Conservation (phyloP, 2,797 vertebrate genomes). For the Acanthurus leucopareius region DNA sequence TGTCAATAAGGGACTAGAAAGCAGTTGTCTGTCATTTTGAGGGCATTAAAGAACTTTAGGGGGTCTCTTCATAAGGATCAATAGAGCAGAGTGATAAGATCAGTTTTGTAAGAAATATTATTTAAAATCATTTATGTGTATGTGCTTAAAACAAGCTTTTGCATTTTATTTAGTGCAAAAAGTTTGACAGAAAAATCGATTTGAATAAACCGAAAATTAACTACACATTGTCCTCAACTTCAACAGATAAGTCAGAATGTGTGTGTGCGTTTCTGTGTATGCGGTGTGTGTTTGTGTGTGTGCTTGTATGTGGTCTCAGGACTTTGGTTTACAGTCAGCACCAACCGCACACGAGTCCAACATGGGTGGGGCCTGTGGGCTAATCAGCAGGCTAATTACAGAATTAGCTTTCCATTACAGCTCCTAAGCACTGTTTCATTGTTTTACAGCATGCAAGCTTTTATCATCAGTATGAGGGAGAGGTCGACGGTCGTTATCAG, state of each 20-base stretch:
- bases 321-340: slow-evolving; percentile 81
- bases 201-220: slow-evolving; percentile 34
- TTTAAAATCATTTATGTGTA: background rate
- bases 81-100: background rate
- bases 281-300: background rate
- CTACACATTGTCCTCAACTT: slow-evolving; percentile 21
- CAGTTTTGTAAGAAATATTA: background rate
- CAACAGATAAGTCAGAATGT: slow-evolving; percentile 28
- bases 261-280: background rate
- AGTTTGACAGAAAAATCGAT: background rate
- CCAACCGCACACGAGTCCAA: slow-evolving; percentile 77
- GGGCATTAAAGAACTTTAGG: background rate
- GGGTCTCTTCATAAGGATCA: background rate
- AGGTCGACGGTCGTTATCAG: slow-evolving; percentile 65
- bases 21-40: slow-evolving; percentile 5
- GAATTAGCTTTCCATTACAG: slow-evolving; percentile 83
- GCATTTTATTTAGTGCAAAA: background rate
- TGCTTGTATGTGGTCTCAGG: slow-evolving; percentile 46
- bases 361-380: slow-evolving; percentile 58
- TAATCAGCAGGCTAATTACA: slow-evolving; percentile 83
- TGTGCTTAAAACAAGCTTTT: background rate
- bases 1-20: slow-evolving; percentile 16
- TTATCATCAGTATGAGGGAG: slow-evolving; percentile 66
- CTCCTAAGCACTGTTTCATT: slow-evolving; percentile 77
- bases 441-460: slow-evolving; percentile 76